phyloP scores from a whole-genome alignment of 2,797 vertebrate species.

The Phrynocephalus vlangalii region DNA sequence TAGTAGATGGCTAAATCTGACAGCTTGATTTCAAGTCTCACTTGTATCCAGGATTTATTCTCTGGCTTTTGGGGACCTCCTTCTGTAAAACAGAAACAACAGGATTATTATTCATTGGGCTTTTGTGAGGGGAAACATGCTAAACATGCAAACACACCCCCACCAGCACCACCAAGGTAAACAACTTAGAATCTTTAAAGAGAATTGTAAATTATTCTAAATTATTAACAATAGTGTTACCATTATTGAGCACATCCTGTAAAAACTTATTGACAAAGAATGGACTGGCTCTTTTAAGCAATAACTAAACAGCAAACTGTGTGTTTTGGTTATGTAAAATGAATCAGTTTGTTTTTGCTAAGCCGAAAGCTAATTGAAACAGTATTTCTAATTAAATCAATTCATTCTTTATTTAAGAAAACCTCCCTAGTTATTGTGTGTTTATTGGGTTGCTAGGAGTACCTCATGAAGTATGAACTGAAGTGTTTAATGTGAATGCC shows the following conservation, averaged over 20 bases:
- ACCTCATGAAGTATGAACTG: slow-evolving; percentile 88
- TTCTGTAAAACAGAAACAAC: not conserved
- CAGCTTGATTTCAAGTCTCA: not conserved
- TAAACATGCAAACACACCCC: not conserved
- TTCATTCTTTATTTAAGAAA: slow-evolving; percentile 72
- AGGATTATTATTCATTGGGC: not conserved
- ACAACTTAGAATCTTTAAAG: not conserved
- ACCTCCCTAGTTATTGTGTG: slow-evolving; percentile 85
- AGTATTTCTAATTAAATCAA: slow-evolving; percentile 59
- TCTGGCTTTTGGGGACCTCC: not conserved
- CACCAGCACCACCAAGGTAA: not conserved
- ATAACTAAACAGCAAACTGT: not conserved
- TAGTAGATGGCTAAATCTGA: not conserved
- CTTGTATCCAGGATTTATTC: not conserved
- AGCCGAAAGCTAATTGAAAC: slow-evolving; percentile 57
- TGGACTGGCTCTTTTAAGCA: not conserved
- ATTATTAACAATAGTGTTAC: slow-evolving; percentile 9
- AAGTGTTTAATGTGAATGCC: slow-evolving; percentile 85
- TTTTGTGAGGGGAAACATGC: not conserved
- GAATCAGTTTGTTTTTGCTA: slow-evolving; percentile 54
- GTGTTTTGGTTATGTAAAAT: not conserved
- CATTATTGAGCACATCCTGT: slow-evolving; percentile 12
- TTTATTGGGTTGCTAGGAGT: slow-evolving; percentile 93
- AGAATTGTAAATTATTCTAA: not conserved
- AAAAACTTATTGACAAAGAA: slow-evolving; percentile 11